These are phyloP conservation scores for Sycobia sp. DNA, from an alignment of 1,140 invertebrate genomes.

Conservation along the genomic window DNA sequence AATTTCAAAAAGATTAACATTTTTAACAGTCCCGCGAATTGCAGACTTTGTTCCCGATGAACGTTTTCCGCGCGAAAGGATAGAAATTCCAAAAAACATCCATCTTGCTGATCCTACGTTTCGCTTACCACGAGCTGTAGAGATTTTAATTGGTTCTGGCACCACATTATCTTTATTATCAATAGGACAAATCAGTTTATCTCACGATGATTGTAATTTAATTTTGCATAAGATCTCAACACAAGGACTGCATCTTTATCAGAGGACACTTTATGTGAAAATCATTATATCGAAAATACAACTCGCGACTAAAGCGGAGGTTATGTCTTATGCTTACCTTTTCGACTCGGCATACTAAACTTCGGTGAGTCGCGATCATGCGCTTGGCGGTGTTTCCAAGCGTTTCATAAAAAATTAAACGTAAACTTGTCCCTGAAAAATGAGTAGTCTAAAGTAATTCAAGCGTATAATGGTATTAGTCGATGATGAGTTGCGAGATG, in stretches of 20 bases:
- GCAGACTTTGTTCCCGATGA: not conserved
- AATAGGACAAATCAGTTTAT: conserved; percentile 25
- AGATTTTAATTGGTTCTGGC: conserved; percentile 28
- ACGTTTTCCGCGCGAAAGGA: conserved; percentile 27
- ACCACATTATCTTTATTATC: conserved; percentile 26
- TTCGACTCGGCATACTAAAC: not conserved
- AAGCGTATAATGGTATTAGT: not conserved
- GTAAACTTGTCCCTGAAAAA: not conserved
- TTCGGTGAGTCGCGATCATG: not conserved
- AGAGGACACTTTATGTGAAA: too few relatives aligned
- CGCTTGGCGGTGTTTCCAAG: not conserved
- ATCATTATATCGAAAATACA: too few relatives aligned
- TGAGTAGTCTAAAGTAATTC: not conserved
- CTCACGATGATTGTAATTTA: conserved; percentile 2
- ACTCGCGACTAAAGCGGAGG: too few relatives aligned
- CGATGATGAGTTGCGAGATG: too few relatives aligned
- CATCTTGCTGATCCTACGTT: conserved; percentile 31
- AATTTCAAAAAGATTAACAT: not conserved
- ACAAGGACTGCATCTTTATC: conserved; percentile 15
- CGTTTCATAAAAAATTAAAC: too few relatives aligned
- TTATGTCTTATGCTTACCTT: not conserved
- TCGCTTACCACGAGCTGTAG: conserved; percentile 19
- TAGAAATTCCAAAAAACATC: conserved; percentile 21
- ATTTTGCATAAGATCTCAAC: conserved; percentile 24
- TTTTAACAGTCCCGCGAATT: conserved; percentile 2